A percentile compares a stretch with the other conserved stretches of the same genome.
phyloP scores from a whole-genome alignment of 2,888 invertebrate genomes.

The Cryptops parisi region DNA sequence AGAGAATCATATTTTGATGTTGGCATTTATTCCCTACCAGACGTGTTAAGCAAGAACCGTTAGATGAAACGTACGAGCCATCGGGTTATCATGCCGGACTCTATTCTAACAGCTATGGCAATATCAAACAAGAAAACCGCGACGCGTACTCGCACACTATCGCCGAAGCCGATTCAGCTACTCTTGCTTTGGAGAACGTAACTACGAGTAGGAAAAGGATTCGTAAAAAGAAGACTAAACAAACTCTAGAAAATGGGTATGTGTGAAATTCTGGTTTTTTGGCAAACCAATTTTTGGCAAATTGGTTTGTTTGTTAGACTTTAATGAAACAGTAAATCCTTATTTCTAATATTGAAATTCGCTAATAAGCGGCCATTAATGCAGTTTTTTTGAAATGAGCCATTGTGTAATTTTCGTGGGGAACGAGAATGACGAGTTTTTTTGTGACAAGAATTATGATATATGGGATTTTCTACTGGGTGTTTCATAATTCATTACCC shows the following conservation, averaged over 20 bases:
- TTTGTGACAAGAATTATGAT: no score
- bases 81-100: constrained; percentile 4
- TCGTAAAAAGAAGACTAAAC: constrained; percentile 16
- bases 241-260: constrained; percentile 10
- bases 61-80: constrained; percentile 82
- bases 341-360: no score
- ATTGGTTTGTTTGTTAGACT: not conserved
- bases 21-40: not conserved
- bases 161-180: constrained; percentile 11
- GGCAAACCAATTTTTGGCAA: not conserved
- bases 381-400: no score
- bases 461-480: no score
- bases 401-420: no score
- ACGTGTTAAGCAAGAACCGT: constrained; percentile 49
- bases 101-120: not conserved
- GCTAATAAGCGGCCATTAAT: no score
- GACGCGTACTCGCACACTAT: constrained; percentile 10
- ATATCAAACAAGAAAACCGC: constrained; percentile 8
- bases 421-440: no score
- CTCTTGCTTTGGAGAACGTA: not conserved
- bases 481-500: no score
- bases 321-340: no score
- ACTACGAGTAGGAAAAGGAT: constrained; percentile 6
- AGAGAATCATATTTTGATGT: not conserved
- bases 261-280: no score